Base-by-base conservation (phyloP, 2,113 vertebrate genomes). In the Oxygymnocypris stewartii region DNA sequence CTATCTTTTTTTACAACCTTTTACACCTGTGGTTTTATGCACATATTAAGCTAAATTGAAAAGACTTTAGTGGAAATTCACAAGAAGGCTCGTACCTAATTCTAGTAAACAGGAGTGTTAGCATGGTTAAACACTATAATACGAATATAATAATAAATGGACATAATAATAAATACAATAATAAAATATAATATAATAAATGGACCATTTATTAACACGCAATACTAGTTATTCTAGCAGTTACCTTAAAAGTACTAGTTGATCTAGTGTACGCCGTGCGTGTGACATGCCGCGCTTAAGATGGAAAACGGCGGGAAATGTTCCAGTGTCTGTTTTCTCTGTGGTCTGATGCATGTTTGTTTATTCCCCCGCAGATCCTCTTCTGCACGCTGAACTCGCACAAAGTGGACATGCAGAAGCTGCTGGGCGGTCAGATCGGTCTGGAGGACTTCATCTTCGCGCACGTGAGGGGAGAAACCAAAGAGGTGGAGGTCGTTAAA, bases 331-430 rank as follows among this genome's bases (percentile, higher is more conserved):
- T 14, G n/a, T 37, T 37, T 23, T 23, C 18, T 40, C 35, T 65
- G 61, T 65, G 28, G 11, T 20, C 67, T 37, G 67, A 71, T 7
- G 16, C 31, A 9, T 18, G 65, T 71, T 5, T 49, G 18, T n/a
- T 23, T 49, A 79, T 85, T 18, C 57, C 73, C 78, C 44, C 28
- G 2, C 92, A 99, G 98, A 99, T 99, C 90, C 92, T 99, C 16
- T 99, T 99, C 90, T 99, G 98, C 90, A 99, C 98, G 6, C 94
- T 99, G 42, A 99, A 99, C 92, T 98, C 98, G 0, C 97, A 99
- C 90, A 99, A 99, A 79, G 98, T 99, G 86, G 98, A 99, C 93
- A 99, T 99, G 98, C 97, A 97, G 94, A 99, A 97, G 90, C 94
- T 99, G 1, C 92, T 99, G 77, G 98, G 98, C 0, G 98, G 98